Evolutionary conservation across 2,797 vertebrate genomes (phyloP).

Genomic region (Masticophis lateralis): DNA sequence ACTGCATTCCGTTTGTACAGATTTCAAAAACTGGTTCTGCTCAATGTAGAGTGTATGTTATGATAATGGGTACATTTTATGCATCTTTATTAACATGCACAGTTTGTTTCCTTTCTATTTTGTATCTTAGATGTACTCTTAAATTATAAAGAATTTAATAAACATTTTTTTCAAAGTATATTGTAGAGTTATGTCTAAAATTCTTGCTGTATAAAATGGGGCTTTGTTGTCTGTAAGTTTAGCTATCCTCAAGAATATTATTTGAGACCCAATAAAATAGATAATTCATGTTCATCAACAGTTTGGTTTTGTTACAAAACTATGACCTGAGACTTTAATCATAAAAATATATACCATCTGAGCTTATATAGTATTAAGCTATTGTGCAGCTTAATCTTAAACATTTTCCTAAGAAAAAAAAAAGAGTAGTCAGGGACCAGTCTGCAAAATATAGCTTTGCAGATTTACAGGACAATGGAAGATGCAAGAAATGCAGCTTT

Average conservation of each 20-base stretch:
- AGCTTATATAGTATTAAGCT: background rate
- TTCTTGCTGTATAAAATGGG: background rate
- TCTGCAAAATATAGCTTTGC: background rate
- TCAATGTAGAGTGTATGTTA: background rate
- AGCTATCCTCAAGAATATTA: background rate
- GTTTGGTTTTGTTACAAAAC: background rate
- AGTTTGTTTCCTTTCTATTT: background rate
- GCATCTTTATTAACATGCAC: background rate
- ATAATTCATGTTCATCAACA: background rate
- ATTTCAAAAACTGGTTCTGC: background rate
- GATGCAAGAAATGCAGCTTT: background rate
- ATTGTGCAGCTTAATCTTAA: background rate
- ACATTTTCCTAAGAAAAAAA: background rate
- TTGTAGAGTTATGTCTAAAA: background rate
- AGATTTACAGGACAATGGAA: background rate
- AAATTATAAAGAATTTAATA: background rate
- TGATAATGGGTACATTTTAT: background rate
- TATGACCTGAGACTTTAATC: background rate
- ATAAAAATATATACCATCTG: background rate
- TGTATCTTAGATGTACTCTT: background rate
- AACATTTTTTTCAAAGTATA: background rate
- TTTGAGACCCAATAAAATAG: background rate
- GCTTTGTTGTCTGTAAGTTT: background rate
- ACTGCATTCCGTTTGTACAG: background rate
- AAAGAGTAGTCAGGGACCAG: background rate